These are phyloP conservation scores for Passer montanus DNA, from an alignment of 2,113 vertebrate genomes.

Conservation along the genomic window DNA sequence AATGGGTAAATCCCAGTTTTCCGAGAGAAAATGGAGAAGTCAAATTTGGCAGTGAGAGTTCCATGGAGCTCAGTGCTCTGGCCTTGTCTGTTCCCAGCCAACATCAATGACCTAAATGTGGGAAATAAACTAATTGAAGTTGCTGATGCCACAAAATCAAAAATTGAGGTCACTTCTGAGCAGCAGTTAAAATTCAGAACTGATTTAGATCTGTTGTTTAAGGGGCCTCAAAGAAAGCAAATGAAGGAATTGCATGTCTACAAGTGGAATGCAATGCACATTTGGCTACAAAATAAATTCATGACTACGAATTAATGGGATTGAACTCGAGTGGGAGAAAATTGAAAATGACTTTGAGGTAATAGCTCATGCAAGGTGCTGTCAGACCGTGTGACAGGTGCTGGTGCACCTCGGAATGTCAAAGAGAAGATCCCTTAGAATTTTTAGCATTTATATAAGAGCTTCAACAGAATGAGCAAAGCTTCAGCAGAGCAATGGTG, in stretches of 20 bases:
- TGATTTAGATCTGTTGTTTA: slow-evolving; percentile 20
- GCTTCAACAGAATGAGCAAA: neutral
- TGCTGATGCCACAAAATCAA: slow-evolving; percentile 45
- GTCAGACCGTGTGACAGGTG: neutral
- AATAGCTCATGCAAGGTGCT: neutral
- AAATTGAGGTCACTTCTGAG: slow-evolving; percentile 50
- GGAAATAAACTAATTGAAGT: slow-evolving; percentile 47
- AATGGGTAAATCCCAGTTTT: neutral
- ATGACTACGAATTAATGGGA: neutral
- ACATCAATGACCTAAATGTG: neutral
- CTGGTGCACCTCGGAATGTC: neutral
- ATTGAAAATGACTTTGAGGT: slow-evolving; percentile 35
- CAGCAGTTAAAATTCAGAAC: slow-evolving; percentile 34
- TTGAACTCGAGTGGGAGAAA: slow-evolving; percentile 4
- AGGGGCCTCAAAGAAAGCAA: neutral
- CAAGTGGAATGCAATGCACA: neutral
- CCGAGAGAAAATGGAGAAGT: neutral
- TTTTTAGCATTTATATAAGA: neutral
- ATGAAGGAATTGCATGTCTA: slow-evolving; percentile 10
- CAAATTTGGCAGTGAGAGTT: neutral
- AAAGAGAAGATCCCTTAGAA: neutral
- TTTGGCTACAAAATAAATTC: slow-evolving; percentile 23
- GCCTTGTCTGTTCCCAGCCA: neutral
- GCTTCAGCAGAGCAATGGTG: neutral
- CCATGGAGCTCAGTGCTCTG: neutral